Percentiles rank a stretch among this genome's conserved stretches.
Conservation (phyloP, 1,140 invertebrate species). For the Bathynomus jamesi region DNA sequence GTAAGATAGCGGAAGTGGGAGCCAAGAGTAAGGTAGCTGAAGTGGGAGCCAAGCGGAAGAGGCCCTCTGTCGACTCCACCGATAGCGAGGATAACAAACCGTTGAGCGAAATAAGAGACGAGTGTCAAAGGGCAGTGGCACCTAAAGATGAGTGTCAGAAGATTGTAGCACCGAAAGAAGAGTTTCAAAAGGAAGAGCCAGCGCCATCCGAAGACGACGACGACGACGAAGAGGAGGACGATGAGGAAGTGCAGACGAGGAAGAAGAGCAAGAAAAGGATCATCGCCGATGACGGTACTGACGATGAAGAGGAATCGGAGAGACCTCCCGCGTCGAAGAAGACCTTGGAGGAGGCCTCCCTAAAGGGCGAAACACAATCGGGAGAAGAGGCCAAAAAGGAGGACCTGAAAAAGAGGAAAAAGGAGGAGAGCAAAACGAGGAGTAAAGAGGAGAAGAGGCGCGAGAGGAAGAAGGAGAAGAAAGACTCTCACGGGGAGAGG, state of each 20-base stretch:
- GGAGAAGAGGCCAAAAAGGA: conserved; percentile 10
- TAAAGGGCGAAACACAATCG: conserved; percentile 4
- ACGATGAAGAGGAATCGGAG: neutral
- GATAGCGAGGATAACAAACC: conserved; percentile 29
- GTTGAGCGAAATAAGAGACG: conserved; percentile 13
- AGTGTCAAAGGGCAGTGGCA: conserved; percentile 33
- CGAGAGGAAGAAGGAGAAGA: conserved; percentile 35
- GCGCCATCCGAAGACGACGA: neutral
- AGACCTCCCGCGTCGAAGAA: neutral
- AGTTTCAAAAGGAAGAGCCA: neutral
- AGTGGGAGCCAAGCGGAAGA: neutral
- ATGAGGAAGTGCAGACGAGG: neutral
- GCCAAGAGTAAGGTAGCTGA: neutral
- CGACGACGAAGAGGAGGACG: neutral
- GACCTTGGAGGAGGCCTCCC: neutral
- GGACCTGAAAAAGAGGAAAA: conserved; percentile 22
- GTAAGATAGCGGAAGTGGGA: too few relatives aligned
- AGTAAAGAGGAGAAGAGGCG: conserved; percentile 35
- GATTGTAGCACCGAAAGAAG: neutral
- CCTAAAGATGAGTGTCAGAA: conserved; percentile 1
- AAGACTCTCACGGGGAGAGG: neutral
- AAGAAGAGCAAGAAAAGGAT: neutral
- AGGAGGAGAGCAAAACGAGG: conserved; percentile 38
- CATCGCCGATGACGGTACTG: neutral
- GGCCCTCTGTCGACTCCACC: conserved; percentile 17